Base-by-base conservation (phyloP, 2,797 vertebrate species). In the Ataeniobius toweri region DNA sequence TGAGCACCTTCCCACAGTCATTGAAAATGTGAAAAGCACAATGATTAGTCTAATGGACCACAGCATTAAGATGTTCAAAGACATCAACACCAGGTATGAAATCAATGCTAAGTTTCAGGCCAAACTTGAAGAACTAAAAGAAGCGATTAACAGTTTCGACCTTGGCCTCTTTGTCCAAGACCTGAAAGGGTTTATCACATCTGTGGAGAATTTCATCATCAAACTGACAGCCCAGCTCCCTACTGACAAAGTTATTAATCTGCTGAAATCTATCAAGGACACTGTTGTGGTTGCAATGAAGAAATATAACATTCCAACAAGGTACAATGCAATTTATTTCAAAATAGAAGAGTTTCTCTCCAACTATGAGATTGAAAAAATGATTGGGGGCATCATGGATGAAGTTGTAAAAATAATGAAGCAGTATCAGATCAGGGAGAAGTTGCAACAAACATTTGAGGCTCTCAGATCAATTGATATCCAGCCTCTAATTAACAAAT, bases 401-500 rank as follows among this genome's bases (percentile, higher is more conserved):
- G 95, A 96, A 82, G 88, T 94, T 84, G 84, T 96, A 84, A 87
- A 96, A 82, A 86, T 97, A 4, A 93, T 95, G 93, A 96, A 96
- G 79, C 92, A 96, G 56, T 96, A 95, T 79, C 94, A 95, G 81
- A 86, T 98, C 80, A 96, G 93, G 86, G 96, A 99, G 90, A 96
- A 92, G 79, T 81, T 96, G 78, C 94, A 96, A 84, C 92, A 90
- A 82, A 74, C 92, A 84, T 90, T 91, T 73, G 75, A 83, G 77
- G 85, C 88, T 85, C 59, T 99, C 55, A 95, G 89, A 85, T 95
- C 93, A 83, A 92, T 95, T 88, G 93, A 97, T 88, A 85, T 96
- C 78, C 92, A 96, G 90, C 84, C 90, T 73, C 78, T 91, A 74
- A 77, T 96, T 89, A 92, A 95, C 86, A 96, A 92, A 89, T 69